A percentile compares a stretch with the other conserved stretches of the same genome.
Evolutionary conservation across 2,113 vertebrate genomes (phyloP).

Genomic region (Aythya baeri): DNA sequence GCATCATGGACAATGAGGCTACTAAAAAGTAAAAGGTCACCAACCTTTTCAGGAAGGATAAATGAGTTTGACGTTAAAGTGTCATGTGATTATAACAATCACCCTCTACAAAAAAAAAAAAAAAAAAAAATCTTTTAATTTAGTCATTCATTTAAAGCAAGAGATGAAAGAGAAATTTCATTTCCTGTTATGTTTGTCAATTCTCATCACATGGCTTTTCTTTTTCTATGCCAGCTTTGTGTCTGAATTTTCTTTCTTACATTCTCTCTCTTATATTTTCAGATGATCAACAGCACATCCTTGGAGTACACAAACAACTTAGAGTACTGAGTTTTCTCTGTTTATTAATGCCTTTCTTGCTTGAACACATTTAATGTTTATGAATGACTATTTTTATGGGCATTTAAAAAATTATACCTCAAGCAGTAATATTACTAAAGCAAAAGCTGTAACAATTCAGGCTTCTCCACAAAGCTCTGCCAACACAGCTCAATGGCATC

Average conservation of each 20-base stretch:
- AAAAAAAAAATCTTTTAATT: not conserved
- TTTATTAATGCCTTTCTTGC: not conserved
- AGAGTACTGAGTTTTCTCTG: not conserved
- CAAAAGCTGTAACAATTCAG: not conserved
- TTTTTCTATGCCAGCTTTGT: conserved; percentile 3
- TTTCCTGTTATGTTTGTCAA: not conserved
- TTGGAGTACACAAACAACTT: not conserved
- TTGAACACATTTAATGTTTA: not conserved
- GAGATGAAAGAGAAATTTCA: not conserved
- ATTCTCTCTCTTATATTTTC: not conserved
- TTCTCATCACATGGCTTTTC: not conserved
- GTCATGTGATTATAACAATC: not conserved
- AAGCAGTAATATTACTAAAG: not conserved
- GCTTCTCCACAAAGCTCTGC: not conserved
- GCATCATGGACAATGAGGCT: not conserved
- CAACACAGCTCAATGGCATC: not conserved
- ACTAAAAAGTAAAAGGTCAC: not conserved
- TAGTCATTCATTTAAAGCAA: not conserved
- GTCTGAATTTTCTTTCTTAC: not conserved
- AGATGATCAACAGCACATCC: not conserved
- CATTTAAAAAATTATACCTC: not conserved
- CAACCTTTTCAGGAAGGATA: not conserved
- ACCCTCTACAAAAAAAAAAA: not conserved
- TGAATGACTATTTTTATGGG: not conserved
- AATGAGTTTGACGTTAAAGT: not conserved